Conservation (phyloP, 2,888 invertebrate species). For the Tenodera sinensis region DNA sequence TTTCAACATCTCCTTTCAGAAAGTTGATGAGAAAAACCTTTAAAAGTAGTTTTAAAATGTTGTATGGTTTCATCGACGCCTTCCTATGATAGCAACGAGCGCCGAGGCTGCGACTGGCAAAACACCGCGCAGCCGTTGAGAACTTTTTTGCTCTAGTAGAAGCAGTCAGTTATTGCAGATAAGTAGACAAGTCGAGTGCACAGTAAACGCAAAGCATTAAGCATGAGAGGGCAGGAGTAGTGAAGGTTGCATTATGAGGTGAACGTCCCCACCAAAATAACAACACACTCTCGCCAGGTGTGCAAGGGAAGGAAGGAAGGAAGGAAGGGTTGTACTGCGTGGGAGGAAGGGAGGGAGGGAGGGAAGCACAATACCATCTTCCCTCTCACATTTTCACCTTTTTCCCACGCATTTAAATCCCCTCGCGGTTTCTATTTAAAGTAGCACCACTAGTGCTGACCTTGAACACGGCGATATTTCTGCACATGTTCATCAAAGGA, state of each 20-base stretch:
- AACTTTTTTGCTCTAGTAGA: too few relatives aligned
- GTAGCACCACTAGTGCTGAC: not conserved
- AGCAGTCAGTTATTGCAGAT: too few relatives aligned
- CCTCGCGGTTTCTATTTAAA: not conserved
- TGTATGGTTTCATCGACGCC: too few relatives aligned
- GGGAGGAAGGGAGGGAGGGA: not conserved
- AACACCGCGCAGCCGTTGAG: too few relatives aligned
- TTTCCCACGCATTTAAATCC: not conserved
- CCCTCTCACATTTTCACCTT: not conserved
- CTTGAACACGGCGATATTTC: not conserved
- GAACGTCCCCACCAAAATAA: not conserved
- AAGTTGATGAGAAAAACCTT: too few relatives aligned
- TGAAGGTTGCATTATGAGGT: not conserved
- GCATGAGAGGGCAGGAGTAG: too few relatives aligned
- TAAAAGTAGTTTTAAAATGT: too few relatives aligned
- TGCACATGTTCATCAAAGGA: not conserved
- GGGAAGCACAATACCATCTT: not conserved
- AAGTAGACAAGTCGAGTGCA: too few relatives aligned
- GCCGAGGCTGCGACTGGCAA: too few relatives aligned
- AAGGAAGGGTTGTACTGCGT: not conserved
- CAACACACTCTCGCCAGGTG: not conserved
- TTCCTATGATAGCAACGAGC: too few relatives aligned
- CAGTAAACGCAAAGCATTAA: too few relatives aligned
- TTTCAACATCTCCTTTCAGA: too few relatives aligned
- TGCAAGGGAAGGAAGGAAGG: not conserved